Evolutionary conservation across 2,888 invertebrate species (phyloP), one percentile per base, ranked within the genome.

Genomic region (Athrips mouffetella): DNA sequence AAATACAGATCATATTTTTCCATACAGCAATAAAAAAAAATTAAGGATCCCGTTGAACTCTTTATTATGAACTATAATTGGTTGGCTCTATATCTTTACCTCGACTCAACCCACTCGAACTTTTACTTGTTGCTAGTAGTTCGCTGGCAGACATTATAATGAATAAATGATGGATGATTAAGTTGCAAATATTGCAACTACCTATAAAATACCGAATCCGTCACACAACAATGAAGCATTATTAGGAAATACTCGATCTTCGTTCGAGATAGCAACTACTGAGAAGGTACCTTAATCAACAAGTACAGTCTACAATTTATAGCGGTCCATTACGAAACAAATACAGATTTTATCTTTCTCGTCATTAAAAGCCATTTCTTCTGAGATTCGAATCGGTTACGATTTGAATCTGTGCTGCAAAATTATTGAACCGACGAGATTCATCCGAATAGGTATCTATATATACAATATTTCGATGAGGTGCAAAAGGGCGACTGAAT

Each of bases 181-280:
- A n/a, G n/a, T n/a, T n/a, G n/a, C n/a, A n/a, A n/a, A n/a, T n/a
- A n/a, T n/a, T n/a, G n/a, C n/a, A n/a, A n/a, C n/a, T n/a, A n/a
- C n/a, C n/a, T n/a, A 59, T 67, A 62, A 73, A 73, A 69, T 73
- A 69, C 70, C 73, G 49, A 73, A 73, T 73, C 71, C 68, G 67
- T 72, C 73, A 70, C 67, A 72, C 70, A 71, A 73, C 70, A 73
- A 74, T 70, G 63, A 61, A 59, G 52, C 62, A 61, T 64, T 73
- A 67, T 72, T 68, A 63, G 59, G 63, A 64, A 71, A 69, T 65
- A 63, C 57, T 50, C 58, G 70, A 71, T 75, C 62, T 58, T 57
- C 57, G 62, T 58, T 8, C 55, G 48, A 65, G 67, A 70, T 73
- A 65, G 62, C 62, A n/a, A n/a, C 61, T 64, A 62, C 53, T 50